Conservation (phyloP, 1,140 invertebrate genomes). For the Teleopsis dalmanni region DNA sequence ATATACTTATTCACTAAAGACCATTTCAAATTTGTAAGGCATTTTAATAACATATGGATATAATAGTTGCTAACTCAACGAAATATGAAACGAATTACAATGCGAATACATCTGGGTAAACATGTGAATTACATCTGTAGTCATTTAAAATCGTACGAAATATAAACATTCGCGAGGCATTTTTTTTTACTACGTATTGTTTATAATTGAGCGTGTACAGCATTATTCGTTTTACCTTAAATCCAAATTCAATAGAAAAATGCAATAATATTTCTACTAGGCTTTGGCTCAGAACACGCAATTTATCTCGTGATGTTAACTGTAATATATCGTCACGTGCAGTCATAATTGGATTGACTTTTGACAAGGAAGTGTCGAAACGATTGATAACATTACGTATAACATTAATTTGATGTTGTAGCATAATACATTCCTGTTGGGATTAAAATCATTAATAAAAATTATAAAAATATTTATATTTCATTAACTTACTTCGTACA, state of each 20-base stretch:
- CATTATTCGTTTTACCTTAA: slow-evolving; percentile 31
- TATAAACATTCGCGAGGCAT: too few species aligned
- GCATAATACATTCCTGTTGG: slow-evolving; percentile 62
- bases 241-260: slow-evolving; percentile 56
- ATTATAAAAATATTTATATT: background rate
- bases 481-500: slow-evolving; percentile 59
- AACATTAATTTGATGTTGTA: slow-evolving; percentile 73
- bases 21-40: too few species aligned
- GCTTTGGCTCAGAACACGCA: slow-evolving; percentile 69
- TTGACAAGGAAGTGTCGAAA: slow-evolving; percentile 52
- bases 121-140: too few species aligned
- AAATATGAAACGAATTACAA: too few species aligned
- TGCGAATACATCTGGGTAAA: too few species aligned
- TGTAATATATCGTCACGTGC: slow-evolving; percentile 44
- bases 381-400: slow-evolving; percentile 64
- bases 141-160: too few species aligned
- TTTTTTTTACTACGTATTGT: too few species aligned
- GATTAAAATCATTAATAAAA: background rate
- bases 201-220: too few species aligned
- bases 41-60: too few species aligned
- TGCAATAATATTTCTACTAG: slow-evolving; percentile 70
- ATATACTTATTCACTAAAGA: too few species aligned
- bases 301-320: slow-evolving; percentile 64
- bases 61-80: too few species aligned
- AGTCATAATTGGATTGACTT: slow-evolving; percentile 16